Evolutionary conservation across 2,888 invertebrate genomes (phyloP), one percentile per base, ranked within the genome.

Genomic region (Drosophila austrosaltans): DNA sequence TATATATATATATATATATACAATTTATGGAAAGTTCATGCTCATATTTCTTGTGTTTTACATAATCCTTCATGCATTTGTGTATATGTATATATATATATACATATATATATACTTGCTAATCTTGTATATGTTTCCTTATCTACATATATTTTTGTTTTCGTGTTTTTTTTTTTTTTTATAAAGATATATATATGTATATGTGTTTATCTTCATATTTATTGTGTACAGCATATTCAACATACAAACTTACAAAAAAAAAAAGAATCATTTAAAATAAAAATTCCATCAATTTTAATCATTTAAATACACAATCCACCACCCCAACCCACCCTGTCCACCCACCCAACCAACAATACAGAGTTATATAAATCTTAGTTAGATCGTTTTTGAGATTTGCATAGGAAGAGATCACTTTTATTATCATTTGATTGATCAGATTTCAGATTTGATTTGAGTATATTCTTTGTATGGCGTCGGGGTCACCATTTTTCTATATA

Each of bases 191-290:
- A 66, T 74, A 74, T 66, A 67, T 28, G 28, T 42, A 70, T 59
- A 66, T 74, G 66, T 66, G 60, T 28, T 40, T 72, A 53, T 30
- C 63, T 60, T 57, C 30, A 64, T n/a, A n/a, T 66, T 69, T 71
- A 68, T 65, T 72, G 66, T 87, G 85, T 87, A 79, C 72, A 84
- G 75, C 79, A 78, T 84, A 57, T 36, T 65, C 56, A 16, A 16
- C 16, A 16, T 0, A 16, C 16, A 16, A 16, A 16, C 16, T 16
- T 16, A 16, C 16, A 16, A 16, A 16, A 16, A 16, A 16, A 73
- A 70, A 73, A 62, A 66, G 69, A 3, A 30, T 5, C 30, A 30
- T 28, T 81, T 36, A 61, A 81, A 53, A 54, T 65, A 66, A 42
- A 44, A 22, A 72, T 56, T 66, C 58, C 8, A 48, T 48, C 8